Base-by-base conservation (phyloP, 2,113 vertebrate genomes). In the Phycodurus eques region DNA sequence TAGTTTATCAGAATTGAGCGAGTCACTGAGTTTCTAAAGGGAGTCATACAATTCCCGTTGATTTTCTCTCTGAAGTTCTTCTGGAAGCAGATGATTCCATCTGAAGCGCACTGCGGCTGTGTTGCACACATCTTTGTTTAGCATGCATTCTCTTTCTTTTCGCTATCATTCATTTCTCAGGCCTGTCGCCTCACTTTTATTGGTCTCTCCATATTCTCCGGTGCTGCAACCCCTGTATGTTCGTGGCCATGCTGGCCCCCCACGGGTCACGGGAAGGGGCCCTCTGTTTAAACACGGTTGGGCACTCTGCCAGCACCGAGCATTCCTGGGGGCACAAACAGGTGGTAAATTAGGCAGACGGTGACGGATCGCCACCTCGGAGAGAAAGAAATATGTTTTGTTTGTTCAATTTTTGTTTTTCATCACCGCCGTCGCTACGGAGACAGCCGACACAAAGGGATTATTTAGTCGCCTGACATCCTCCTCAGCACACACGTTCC, bases 361-460 rank as follows among this genome's bases (percentile, higher is more conserved):
- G 80, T 92, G 91, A 91, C 83, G 80, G 90, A 92, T 90, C 74
- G 89, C 90, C 88, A 85, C 83, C 87, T 72, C 31, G 35, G 75
- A 85, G 85, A 91, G 82, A 88, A 80, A 91, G 88, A 92, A 90
- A 91, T 92, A 91, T 92, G 90, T 90, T 86, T 87, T 89, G 86
- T 92, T 89, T 84, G 88, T 92, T 91, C 88, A 77, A 85, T 91
- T 92, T 90, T 92, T 91, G 85, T 91, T 89, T 87, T 88, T 84
- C 85, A 83, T 83, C 79, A 33, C 65, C 54, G 66, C 69, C 68
- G 92, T 93, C 84, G 79, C 92, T 89, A 92, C 72, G 90, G 92
- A 86, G 88, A 92, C 87, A 71, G 81, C 8, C 22, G 82, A 77
- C 83, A 90, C 83, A 92, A 91, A 90, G 86, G 86, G 85, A 87